Evolutionary conservation across 2,797 vertebrate species (phyloP), one percentile per base, ranked within the genome.

Genomic region (Sparidentex hasta): DNA sequence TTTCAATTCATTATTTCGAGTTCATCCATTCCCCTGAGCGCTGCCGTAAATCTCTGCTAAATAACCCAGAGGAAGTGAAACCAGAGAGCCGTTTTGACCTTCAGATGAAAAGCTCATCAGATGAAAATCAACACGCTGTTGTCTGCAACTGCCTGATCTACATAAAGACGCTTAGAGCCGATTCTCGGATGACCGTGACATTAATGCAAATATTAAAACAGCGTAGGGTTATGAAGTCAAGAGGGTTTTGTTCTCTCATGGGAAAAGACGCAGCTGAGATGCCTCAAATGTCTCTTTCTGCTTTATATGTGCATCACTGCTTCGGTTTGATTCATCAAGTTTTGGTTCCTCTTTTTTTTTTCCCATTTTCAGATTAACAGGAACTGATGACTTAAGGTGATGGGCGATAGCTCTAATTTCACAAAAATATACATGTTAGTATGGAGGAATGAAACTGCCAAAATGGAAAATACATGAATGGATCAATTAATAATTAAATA

Each of bases 1-100:
- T 90, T 88, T 74, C 76, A 73, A 75, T 84, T 91, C 87, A 86
- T 80, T 88, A 85, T 85, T 64, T 33, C 3, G 38, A 79, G 74
- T 87, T 86, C 76, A 87, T 81, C 75, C 65, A 67, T 59, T 67
- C 80, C 83, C 88, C 57, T 5, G 20, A 82, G 87, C 69, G 0
- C 29, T 48, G 84, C 79, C 57, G 75, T 81, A 79, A 85, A 89
- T 84, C 78, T 68, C 70, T 18, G 27, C 74, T 67, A 41, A 67
- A 83, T 76, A 70, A 71, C 58, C 65, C 47, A 23, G 62, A 83
- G 86, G 81, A 87, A 89, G 85, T 58, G 61, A 80, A 82, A 62
- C 48, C 80, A 78, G 55, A 81, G 55, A 74, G 38, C 50, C 1
- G 16, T 57, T 65, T 65, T 83, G 78, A 87, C 87, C 69, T 90